Evolutionary conservation across 2,113 vertebrate species (phyloP).

Genomic region (Donacobius atricapilla): DNA sequence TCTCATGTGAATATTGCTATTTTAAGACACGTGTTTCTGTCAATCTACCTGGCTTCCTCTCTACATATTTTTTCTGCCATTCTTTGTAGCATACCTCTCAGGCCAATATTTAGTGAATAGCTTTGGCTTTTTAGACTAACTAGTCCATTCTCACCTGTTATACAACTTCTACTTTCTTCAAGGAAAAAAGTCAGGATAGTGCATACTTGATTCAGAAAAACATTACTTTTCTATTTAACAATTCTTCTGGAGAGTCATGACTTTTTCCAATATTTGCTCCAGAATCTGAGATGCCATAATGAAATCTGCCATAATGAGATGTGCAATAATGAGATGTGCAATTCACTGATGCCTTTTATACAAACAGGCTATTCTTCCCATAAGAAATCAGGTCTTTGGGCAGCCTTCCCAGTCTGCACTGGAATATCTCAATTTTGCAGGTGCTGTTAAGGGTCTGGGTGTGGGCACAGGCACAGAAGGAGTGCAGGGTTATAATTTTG

Average conservation of each 20-base stretch:
- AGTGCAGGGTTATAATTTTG: neutral
- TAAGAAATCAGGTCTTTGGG: neutral
- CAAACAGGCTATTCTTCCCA: neutral
- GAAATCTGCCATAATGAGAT: neutral
- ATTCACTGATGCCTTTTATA: neutral
- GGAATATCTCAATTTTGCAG: neutral
- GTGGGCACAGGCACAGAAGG: neutral
- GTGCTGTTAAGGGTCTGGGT: neutral
- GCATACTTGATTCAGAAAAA: neutral
- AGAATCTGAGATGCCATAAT: neutral
- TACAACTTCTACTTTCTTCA: neutral
- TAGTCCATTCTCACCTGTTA: neutral
- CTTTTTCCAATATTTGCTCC: neutral
- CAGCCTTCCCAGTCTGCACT: neutral
- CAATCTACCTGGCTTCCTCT: neutral
- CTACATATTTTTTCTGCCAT: neutral
- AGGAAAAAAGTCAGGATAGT: neutral
- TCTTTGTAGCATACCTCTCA: neutral
- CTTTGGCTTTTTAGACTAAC: neutral
- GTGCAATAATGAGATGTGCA: neutral
- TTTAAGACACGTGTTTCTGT: neutral
- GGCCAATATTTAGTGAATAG: neutral
- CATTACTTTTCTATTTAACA: neutral
- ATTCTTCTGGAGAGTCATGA: neutral
- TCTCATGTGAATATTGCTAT: slow-evolving; percentile 12